Evolutionary conservation across 2,113 vertebrate genomes (phyloP).

Genomic region (Caranx ignobilis): DNA sequence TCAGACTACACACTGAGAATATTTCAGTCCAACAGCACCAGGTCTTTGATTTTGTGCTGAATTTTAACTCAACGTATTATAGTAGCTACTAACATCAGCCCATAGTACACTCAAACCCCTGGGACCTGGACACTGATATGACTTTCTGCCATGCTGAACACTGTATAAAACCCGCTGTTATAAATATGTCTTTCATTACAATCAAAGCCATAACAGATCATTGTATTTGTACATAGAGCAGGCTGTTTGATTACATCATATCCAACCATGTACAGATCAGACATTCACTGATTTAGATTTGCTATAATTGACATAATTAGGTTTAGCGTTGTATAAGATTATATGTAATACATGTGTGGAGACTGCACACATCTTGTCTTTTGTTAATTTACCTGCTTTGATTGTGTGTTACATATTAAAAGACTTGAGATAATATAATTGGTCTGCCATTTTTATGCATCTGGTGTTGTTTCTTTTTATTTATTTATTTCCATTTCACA

Average conservation of each 20-base stretch:
- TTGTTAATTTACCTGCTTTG: constrained; percentile 31
- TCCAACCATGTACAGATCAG: background rate
- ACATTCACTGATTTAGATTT: background rate
- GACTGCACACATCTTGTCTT: background rate
- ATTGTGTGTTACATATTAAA: constrained; percentile 31
- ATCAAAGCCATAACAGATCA: background rate
- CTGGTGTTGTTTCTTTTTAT: constrained; percentile 22
- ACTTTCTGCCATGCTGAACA: background rate
- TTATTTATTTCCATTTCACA: constrained; percentile 4
- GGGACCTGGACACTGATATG: background rate
- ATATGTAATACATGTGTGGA: background rate
- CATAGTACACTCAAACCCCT: background rate
- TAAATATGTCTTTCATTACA: background rate
- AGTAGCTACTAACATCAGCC: no score
- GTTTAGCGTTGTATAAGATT: constrained; percentile 11
- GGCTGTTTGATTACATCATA: background rate
- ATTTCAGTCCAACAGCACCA: background rate
- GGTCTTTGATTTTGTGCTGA: background rate
- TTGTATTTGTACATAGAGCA: no score
- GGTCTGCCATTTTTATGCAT: constrained; percentile 37
- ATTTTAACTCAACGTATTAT: background rate
- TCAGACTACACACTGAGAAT: background rate
- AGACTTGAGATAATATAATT: constrained; percentile 26
- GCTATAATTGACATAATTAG: constrained; percentile 3
- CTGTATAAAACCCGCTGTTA: background rate